Evolutionary conservation across 2,797 vertebrate species (phyloP), one percentile per base, ranked within the genome.

Genomic region (Mus spretus): DNA sequence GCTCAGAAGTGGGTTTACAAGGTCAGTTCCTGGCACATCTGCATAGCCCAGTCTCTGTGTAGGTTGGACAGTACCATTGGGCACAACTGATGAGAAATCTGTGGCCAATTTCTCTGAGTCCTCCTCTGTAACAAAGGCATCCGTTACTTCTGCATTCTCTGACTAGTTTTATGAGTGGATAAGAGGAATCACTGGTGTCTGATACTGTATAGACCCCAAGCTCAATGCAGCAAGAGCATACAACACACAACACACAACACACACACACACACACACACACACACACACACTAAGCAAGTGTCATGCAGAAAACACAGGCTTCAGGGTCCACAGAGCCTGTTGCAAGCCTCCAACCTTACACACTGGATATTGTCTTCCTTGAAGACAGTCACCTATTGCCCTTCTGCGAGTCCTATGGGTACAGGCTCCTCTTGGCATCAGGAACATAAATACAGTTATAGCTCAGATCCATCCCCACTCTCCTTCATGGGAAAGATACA

Each of bases 1-100:
- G 44, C 74, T 91, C 90, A 96, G 40, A 92, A 96, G 93, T 55
- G 24, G 94, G 93, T 84, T 72, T 90, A 78, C 61, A 72, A 90
- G 96, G 94, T 93, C 86, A 95, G 96, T 89, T 77, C n/a, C 75
- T 83, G 93, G 17, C 13, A 14, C 31, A 20, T 72, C n/a, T 28
- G 31, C 7, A 0, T 1, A 50, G 75, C 89, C 17, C 26, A 1
- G 34, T 57, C 74, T 0, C n/a, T 1, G 7, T 4, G 19, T 79
- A 20, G n/a, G n/a, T 13, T 34, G 40, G 63, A 78, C 65, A 17
- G 0, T 65, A 78, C 40, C 20, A 37, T 26, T 55, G 63, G 63
- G 20, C 59, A 8, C 78, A 65, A 70, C 59, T 55, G 55, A 53
- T 11, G 2, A 53, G 53, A 12, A 50, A 81, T 19, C 24, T 19